phyloP scores from a whole-genome alignment of 2,113 vertebrate genomes.

The Aegithalos caudatus region DNA sequence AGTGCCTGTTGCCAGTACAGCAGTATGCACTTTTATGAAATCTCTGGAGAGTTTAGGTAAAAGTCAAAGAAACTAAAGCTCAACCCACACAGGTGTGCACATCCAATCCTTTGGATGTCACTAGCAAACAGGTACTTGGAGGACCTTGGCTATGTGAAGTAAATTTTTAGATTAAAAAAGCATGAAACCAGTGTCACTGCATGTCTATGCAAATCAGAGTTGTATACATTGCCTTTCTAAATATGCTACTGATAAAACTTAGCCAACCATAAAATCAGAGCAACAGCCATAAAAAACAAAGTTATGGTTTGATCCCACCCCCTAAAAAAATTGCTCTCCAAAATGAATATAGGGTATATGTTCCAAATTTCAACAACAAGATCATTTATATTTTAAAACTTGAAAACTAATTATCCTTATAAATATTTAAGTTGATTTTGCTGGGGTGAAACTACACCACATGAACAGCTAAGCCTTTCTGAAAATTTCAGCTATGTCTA shows the following conservation, averaged over 20 bases:
- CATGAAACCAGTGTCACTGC: not conserved
- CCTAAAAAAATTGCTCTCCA: not conserved
- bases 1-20: no score
- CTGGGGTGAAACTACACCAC: not conserved
- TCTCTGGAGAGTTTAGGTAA: not conserved
- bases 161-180: not conserved
- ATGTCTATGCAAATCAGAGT: not conserved
- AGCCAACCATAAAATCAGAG: not conserved
- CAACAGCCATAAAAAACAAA: not conserved
- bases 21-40: not conserved
- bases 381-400: not conserved
- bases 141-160: not conserved
- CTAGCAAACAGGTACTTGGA: not conserved
- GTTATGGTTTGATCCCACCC: rapidly evolving
- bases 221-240: not conserved
- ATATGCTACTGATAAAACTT: not conserved
- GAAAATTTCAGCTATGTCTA: not conserved
- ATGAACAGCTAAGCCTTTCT: not conserved
- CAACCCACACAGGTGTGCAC: not conserved
- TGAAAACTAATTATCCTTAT: not conserved
- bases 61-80: not conserved
- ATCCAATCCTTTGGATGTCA: not conserved
- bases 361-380: not conserved
- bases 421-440: not conserved
- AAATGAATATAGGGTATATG: not conserved